These are phyloP conservation scores for Recurvirostra avosetta DNA, from an alignment of 2,113 vertebrate genomes.

Conservation along the genomic window DNA sequence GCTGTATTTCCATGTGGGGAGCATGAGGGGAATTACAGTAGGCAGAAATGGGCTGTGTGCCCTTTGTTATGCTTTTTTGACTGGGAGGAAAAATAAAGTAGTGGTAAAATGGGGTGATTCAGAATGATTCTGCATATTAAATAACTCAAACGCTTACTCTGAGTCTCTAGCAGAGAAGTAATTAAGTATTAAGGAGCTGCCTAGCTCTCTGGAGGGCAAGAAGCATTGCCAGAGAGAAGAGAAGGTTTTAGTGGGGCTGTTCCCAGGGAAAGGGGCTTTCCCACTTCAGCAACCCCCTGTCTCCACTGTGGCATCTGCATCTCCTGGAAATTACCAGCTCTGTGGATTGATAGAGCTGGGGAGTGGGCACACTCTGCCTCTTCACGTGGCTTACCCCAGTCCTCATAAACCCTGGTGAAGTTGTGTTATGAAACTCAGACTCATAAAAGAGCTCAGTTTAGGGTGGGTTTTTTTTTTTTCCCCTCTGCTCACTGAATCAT, in stretches of 20 bases:
- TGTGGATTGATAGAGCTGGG: background rate
- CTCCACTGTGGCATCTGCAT: background rate
- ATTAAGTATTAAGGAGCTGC: background rate
- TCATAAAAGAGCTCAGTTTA: background rate
- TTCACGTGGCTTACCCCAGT: background rate
- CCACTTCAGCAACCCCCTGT: background rate
- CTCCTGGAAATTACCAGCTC: background rate
- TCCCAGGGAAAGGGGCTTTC: background rate
- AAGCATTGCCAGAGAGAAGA: background rate
- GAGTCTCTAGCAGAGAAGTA: background rate
- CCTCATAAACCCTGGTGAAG: background rate
- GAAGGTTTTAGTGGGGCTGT: background rate
- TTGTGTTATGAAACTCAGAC: background rate
- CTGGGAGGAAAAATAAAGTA: background rate
- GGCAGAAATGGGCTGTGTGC: background rate
- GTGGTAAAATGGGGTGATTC: background rate
- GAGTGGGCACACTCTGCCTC: accelerated
- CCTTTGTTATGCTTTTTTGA: background rate
- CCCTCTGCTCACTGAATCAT: background rate
- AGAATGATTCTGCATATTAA: background rate
- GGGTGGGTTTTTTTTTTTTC: background rate
- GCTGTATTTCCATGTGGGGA: background rate
- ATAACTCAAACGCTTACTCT: background rate
- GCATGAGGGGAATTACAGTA: background rate
- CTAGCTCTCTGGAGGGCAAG: background rate